Evolutionary conservation across 2,888 invertebrate species (phyloP), one percentile per base, ranked within the genome.

Genomic region (Amiota communis): DNA sequence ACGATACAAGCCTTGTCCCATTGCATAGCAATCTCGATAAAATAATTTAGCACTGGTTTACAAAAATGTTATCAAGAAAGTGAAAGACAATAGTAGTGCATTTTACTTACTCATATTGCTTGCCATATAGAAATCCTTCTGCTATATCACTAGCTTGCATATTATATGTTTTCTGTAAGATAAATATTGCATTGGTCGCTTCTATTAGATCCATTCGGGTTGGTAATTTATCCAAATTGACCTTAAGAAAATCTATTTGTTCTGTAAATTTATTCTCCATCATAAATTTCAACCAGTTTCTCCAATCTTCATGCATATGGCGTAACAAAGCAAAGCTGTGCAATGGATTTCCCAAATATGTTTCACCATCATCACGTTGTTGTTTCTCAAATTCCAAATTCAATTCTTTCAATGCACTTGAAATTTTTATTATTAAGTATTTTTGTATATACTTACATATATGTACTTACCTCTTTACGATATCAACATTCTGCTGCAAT

Each of bases 101-200:
- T 17, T 23, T 23, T 2, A 49, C 36, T 64, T 49, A 74, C 74
- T 72, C 65, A 17, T 74, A 70, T 59, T 72, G 65, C 15, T 11
- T 70, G 17, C 72, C 74, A 53, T 51, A 23, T 13, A 74, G 51
- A 49, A 74, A 20, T 11, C 74, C 74, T 36, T 47, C 15, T 17
- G 64, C 64, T 15, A 74, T 47, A 1, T 74, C 74, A 1, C 56
- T n/a, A 4, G 70, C 57, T 13, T 15, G 11, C 6, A 74, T 36
- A 12, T 23, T 6, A 70, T 70, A 74, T 4, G 53, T 20, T 46
- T 74, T 56, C 46, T 69, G 46, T 20, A 74, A 12, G 11, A 68
- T 36, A 48, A 65, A 46, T 65, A 74, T 59, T 11, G 48, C 57
- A 3, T 12, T 13, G 4, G 57, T 11, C 4, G 72, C 9, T 23